Conservation (phyloP, 2,797 vertebrate species). For the Macrochelys suwanniensis region DNA sequence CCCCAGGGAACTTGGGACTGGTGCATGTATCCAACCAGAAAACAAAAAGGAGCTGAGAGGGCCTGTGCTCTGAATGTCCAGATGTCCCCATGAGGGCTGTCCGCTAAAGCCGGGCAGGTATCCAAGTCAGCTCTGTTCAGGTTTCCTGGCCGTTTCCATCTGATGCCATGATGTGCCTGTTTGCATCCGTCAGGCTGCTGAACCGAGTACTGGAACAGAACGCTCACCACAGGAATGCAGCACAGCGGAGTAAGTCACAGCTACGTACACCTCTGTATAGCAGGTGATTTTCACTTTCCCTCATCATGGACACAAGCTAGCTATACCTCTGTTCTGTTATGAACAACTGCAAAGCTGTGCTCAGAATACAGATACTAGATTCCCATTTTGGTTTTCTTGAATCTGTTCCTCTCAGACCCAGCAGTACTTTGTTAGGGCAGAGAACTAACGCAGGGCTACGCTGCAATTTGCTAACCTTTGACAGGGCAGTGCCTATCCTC, state of each 20-base stretch:
- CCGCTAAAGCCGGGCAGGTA: background rate
- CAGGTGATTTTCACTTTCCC: background rate
- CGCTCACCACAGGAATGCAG: background rate
- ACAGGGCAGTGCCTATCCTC: background rate
- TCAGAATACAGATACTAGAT: background rate
- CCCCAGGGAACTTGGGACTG: background rate
- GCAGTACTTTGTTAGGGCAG: rapidly evolving
- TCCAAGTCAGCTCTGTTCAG: background rate
- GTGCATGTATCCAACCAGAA: background rate
- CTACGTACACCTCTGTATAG: background rate
- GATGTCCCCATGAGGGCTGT: background rate
- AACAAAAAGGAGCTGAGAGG: background rate
- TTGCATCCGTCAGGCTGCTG: background rate
- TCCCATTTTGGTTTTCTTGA: background rate
- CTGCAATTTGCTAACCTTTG: background rate
- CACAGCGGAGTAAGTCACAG: background rate
- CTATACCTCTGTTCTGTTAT: background rate
- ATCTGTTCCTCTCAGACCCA: background rate
- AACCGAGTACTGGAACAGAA: background rate
- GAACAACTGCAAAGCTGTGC: background rate
- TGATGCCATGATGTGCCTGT: rapidly evolving
- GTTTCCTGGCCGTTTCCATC: background rate
- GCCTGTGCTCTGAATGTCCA: background rate
- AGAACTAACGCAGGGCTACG: background rate
- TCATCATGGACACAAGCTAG: rapidly evolving